A percentile compares a stretch with the other conserved stretches of the same genome.
Evolutionary conservation across 2,797 vertebrate species (phyloP).

Genomic region (Helicolenus hilgendorfi): DNA sequence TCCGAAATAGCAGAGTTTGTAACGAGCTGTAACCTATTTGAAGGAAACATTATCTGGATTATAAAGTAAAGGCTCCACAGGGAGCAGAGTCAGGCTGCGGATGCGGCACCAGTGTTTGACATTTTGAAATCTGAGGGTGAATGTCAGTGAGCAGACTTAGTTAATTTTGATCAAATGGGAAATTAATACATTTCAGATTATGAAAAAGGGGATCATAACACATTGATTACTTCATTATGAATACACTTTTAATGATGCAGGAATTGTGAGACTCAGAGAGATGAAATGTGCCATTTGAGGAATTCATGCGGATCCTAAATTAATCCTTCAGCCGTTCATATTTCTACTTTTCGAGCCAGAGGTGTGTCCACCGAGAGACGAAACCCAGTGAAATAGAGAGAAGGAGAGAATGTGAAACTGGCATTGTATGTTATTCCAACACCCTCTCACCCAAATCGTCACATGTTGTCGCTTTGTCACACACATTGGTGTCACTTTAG

Average conservation of each 20-base stretch:
- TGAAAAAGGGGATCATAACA: constrained; percentile 22
- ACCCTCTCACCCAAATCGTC: too few relatives aligned
- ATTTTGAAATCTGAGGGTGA: constrained; percentile 21
- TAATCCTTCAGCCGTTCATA: neutral
- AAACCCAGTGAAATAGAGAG: neutral
- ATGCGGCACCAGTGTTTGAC: constrained; percentile 6
- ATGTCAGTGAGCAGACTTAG: constrained; percentile 7
- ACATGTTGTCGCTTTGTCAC: too few relatives aligned
- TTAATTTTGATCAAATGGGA: constrained; percentile 25
- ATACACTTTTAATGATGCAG: constrained; percentile 16
- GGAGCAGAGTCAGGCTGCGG: neutral
- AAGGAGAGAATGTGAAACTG: neutral
- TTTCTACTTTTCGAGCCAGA: neutral
- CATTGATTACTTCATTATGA: constrained; percentile 14
- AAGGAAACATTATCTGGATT: neutral
- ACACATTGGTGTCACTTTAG: too few relatives aligned
- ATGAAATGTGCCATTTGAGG: neutral
- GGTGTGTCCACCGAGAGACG: neutral
- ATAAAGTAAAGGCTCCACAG: neutral
- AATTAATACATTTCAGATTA: constrained; percentile 16
- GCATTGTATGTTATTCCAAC: neutral
- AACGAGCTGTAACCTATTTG: neutral
- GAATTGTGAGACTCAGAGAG: neutral
- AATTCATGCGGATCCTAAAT: neutral
- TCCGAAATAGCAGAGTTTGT: neutral